Base-by-base conservation (phyloP, 2,888 invertebrate genomes). In the Mycalesis mineus region DNA sequence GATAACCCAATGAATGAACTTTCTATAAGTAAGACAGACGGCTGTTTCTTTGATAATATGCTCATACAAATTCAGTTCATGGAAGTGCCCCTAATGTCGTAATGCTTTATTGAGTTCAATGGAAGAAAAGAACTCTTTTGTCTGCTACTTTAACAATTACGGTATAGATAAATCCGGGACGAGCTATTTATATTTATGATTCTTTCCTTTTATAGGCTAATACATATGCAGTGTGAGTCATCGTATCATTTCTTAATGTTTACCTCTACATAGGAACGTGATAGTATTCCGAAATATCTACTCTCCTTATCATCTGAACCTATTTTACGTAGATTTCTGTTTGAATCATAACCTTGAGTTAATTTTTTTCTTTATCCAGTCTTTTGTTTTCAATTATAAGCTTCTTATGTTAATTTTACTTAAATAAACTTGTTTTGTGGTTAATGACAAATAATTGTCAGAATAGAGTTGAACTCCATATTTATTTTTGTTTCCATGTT, bases 121-220 rank as follows among this genome's bases (percentile, higher is more conserved):
- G 33, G 31, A 47, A 31, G 47, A 47, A 47, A 31, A 15, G 39
- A 50, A 41, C 42, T 61, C 44, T 50, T 39, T 55, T 55, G 59
- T 52, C 39, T 48, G 49, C 49, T 42, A 42, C 52, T 48, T 48
- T 28, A 48, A 55, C 53, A 53, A 50, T 51, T 62, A 45, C 11
- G 28, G 42, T 56, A 40, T 7, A 44, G 9, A 47, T 28, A 13
- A 70, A 74, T 69, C 55, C 65, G 62, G 62, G 51, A 58, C 50
- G 59, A 50, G 63, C 63, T 70, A 65, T 69, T 71, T 68, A 50
- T 65, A 65, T 63, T 48, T 61, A 60, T 65, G 65, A 65, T 65
- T 61, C 8, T 13, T 52, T 1, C 14, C 42, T 31, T 39, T 50
- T 29, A 14, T 29, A n/a, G 44, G 6, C 28, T 28, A 13, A 17